Evolutionary conservation across 2,888 invertebrate genomes (phyloP), one percentile per base, ranked within the genome.

Genomic region (Pachymerium ferrugineum): DNA sequence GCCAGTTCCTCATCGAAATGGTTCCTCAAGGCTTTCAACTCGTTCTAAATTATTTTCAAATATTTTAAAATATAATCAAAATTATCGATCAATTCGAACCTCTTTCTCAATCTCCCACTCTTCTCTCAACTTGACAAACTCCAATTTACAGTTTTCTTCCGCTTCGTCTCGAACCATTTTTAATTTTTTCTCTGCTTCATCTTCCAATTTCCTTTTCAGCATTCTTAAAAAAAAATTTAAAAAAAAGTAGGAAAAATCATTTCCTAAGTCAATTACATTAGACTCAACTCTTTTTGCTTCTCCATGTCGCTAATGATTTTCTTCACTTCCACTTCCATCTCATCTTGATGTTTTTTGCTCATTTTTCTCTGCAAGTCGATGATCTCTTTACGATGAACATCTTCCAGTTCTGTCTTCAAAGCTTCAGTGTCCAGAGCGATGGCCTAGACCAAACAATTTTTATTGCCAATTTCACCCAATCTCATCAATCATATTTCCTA

Each of bases 161-260:
- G 82, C 74, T 72, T 82, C 81, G 10, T 87, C 89, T 68, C 92
- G 85, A 73, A 92, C 81, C 79, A 91, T 89, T 81, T 91, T 91
- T 88, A 92, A 89, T 81, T 92, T 90, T 76, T 87, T 88, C 35
- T 88, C 85, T 82, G 92, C 91, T 78, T 88, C 88, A 3, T 82
- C 80, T 73, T 88, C 33, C 47, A 71, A 67, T 29, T 54, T 72
- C n/a, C 28, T 6, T 19, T 16, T 25, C 1, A 31, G n/a, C 16
- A n/a, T 28, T 12, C 71, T 38, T 33, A 14, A 33, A 69, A 69
- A 12, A 19, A 25, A 25, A 5, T 3, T 35, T 54, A 38, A 38
- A 72, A 47, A n/a, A 38, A 28, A 31, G 22, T 30, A 14, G 10
- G n/a, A 35, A 35, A 19, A 31, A 70, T 29, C 30, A 70, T 70